phyloP scores from a whole-genome alignment of 2,797 vertebrate genomes.

The Parauchenoglanis ngamensis region DNA sequence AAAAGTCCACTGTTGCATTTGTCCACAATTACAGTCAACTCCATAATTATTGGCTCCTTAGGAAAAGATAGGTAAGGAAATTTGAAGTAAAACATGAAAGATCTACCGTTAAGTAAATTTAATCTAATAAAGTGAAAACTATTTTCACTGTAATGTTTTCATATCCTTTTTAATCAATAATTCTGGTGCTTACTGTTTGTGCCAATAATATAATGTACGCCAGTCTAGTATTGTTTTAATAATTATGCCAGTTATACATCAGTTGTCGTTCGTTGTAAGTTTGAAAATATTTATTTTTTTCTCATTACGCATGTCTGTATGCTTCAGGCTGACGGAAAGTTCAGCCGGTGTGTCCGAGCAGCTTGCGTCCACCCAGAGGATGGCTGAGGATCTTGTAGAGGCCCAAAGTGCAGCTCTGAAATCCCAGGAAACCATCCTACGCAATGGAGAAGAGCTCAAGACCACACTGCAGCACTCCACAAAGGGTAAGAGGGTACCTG shows the following conservation, averaged over 20 bases:
- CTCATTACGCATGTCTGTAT: not conserved
- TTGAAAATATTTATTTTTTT: not conserved
- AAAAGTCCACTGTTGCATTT: no score
- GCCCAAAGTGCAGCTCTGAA: constrained; percentile 73
- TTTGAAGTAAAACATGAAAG: not conserved
- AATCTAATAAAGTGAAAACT: not conserved
- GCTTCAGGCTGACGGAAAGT: constrained; percentile 74
- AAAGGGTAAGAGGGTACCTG: constrained; percentile 63
- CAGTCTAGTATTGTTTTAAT: not conserved
- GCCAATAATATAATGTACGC: not conserved
- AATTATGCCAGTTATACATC: not conserved
- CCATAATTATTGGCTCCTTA: not conserved
- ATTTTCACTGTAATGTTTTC: not conserved
- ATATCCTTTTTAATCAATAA: not conserved
- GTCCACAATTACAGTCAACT: not conserved
- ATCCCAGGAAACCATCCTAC: constrained; percentile 75
- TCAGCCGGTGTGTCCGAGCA: constrained; percentile 78
- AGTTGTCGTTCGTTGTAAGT: not conserved
- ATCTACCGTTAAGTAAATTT: not conserved
- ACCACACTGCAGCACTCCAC: constrained; percentile 74
- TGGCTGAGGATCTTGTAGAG: constrained; percentile 73
- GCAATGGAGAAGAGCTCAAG: constrained; percentile 76
- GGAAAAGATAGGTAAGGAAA: not conserved
- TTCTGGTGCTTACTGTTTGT: not conserved
- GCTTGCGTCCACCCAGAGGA: constrained; percentile 71